Percentiles rank a stretch among this genome's conserved stretches.
These are phyloP conservation scores for Linepithema humile DNA, from an alignment of 1,140 invertebrate genomes.

Conservation along the genomic window DNA sequence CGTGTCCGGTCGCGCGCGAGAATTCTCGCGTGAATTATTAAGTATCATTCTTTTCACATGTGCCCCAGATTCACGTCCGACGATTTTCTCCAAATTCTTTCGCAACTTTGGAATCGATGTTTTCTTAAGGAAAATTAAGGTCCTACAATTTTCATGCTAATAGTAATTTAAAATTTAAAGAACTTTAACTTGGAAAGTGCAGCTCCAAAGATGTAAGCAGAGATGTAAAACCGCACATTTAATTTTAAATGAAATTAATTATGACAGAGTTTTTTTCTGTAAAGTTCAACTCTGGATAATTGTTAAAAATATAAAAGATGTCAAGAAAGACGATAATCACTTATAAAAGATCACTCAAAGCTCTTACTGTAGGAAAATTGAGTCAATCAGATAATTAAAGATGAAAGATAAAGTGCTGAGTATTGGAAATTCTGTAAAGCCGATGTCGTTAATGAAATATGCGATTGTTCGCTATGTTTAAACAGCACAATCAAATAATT, in stretches of 20 bases:
- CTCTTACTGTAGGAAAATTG: background rate
- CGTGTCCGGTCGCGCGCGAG: background rate
- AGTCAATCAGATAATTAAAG: background rate
- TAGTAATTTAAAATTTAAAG: background rate
- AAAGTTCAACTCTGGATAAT: background rate
- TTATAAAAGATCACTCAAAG: background rate
- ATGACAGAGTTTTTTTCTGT: background rate
- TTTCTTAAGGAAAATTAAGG: background rate
- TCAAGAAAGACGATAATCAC: background rate
- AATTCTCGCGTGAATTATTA: constrained; percentile 13
- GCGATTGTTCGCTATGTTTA: background rate
- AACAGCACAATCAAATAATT: background rate
- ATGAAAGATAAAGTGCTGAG: too few relatives aligned
- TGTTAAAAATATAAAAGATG: background rate
- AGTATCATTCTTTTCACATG: background rate
- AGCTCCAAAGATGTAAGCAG: background rate
- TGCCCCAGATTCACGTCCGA: background rate
- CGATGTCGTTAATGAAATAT: background rate
- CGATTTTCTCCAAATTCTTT: background rate
- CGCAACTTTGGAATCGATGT: background rate
- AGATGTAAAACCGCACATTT: background rate
- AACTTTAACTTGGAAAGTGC: background rate
- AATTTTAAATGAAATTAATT: background rate
- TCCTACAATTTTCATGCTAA: background rate
- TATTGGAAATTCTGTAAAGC: too few relatives aligned